Evolutionary conservation across 2,888 invertebrate genomes (phyloP).

Genomic region (Hemicrepidius hirtus): DNA sequence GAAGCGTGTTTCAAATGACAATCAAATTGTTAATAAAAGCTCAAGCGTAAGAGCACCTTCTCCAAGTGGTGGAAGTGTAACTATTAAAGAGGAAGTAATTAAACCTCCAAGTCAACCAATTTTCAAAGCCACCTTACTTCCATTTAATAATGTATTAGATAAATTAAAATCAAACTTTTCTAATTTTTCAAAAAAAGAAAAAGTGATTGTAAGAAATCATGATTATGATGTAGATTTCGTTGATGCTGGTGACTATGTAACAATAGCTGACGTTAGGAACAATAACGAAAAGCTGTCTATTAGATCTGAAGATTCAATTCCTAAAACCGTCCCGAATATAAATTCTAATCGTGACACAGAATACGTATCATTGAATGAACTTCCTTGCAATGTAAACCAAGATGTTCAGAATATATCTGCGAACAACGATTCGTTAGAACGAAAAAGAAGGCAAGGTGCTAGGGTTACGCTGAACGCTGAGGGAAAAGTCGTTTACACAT

Average conservation of each 20-base stretch:
- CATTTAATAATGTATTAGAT: conserved; percentile 84
- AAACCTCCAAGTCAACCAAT: conserved; percentile 63
- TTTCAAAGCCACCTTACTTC: conserved; percentile 74
- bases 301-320: conserved; percentile 71
- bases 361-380: conserved; percentile 87
- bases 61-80: conserved; percentile 69
- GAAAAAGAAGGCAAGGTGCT: conserved; percentile 80
- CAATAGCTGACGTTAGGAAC: conserved; percentile 88
- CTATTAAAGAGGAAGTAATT: conserved; percentile 60
- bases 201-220: conserved; percentile 69
- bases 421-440: conserved; percentile 72
- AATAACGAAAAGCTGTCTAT: conserved; percentile 79
- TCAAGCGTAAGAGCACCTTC: conserved; percentile 65
- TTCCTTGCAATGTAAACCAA: conserved; percentile 73
- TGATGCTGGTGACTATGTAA: conserved; percentile 87
- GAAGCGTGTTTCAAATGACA: conserved; percentile 29
- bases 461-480: conserved; percentile 89
- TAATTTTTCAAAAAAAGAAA: conserved; percentile 68
- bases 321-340: neutral
- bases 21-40: conserved; percentile 44
- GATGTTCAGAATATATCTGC: conserved; percentile 48
- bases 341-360: conserved; percentile 79
- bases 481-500: conserved; percentile 91
- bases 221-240: conserved; percentile 62
- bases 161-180: conserved; percentile 75